Evolutionary conservation across 2,797 vertebrate genomes (phyloP), one percentile per base, ranked within the genome.

Genomic region (Otus scops): DNA sequence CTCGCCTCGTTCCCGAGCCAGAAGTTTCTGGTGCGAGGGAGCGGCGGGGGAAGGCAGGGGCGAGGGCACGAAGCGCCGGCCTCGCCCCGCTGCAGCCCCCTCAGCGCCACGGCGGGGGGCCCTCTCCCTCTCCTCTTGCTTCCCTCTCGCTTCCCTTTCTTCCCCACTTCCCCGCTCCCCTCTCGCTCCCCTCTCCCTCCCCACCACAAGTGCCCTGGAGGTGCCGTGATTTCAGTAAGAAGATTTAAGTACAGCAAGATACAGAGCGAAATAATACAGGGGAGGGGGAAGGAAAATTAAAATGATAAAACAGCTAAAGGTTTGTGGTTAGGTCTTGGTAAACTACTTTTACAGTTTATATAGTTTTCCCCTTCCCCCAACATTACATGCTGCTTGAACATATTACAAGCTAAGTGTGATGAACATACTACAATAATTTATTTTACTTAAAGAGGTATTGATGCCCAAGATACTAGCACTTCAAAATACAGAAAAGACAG

Each of bases 1-100:
- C 50, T 50, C 32, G 6, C 1, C 3, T 59, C 22, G 28, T 18
- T 24, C 2, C 3, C 3, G 20, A 21, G n/a, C 1, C 24, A 64
- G 50, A 30, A 7, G 18, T 6, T 54, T 12, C 9, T 3, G 53
- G 8, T 6, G 7, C 6, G 41, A 8, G 47, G 19, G 16, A 45
- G 80, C 13, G 36, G 50, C 5, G 16, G 10, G 47, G 15, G 7
- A 17, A 14, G 38, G 48, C 7, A 39, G 13, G 27, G 22, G 5
- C 3, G 21, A 7, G 6, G 24, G 2, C 5, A 3, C 50, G 5
- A 2, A 10, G 41, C 4, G 3, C 2, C 1, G 34, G 10, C 11
- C 14, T 24, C 16, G 7, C 7, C 1, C 2, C 1, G 3, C 26
- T 2, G 22, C 32, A 2, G 32, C 2, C 11, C 1, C 13, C 2